Evolutionary conservation across 2,797 vertebrate species (phyloP).

Genomic region (Meda fulgida): DNA sequence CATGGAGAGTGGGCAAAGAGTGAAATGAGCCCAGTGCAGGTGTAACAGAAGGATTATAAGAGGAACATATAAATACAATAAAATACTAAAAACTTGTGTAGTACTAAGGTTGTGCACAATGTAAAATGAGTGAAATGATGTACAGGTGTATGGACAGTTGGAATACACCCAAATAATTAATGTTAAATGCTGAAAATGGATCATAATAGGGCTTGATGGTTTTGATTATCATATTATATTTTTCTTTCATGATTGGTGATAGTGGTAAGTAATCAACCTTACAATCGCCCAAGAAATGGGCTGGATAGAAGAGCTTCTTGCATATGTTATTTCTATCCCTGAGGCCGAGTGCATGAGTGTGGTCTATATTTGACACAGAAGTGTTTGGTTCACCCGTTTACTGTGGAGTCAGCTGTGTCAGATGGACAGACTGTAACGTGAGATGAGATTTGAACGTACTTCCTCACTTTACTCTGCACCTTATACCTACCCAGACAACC

Average conservation of each 20-base stretch:
- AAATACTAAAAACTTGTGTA: no score
- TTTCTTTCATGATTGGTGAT: neutral
- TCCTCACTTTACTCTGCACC: constrained; percentile 48
- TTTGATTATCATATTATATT: neutral
- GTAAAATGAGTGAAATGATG: neutral
- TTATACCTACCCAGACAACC: constrained; percentile 43
- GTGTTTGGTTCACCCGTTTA: constrained; percentile 56
- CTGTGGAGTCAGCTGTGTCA: constrained; percentile 65
- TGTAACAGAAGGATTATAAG: no score
- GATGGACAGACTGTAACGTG: constrained; percentile 52
- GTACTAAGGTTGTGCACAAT: no score
- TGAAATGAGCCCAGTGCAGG: no score
- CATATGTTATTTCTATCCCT: constrained; percentile 50
- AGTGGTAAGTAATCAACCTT: neutral
- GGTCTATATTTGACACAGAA: constrained; percentile 61
- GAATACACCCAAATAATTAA: neutral
- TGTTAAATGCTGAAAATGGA: neutral
- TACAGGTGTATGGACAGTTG: neutral
- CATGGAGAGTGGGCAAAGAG: no score
- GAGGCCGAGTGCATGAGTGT: constrained; percentile 17
- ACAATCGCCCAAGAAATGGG: neutral
- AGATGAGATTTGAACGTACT: constrained; percentile 53
- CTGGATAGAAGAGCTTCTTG: neutral
- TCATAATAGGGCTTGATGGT: neutral
- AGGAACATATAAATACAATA: no score